Evolutionary conservation across 2,113 vertebrate genomes (phyloP), one percentile per base, ranked within the genome.

Genomic region (Colius striatus): DNA sequence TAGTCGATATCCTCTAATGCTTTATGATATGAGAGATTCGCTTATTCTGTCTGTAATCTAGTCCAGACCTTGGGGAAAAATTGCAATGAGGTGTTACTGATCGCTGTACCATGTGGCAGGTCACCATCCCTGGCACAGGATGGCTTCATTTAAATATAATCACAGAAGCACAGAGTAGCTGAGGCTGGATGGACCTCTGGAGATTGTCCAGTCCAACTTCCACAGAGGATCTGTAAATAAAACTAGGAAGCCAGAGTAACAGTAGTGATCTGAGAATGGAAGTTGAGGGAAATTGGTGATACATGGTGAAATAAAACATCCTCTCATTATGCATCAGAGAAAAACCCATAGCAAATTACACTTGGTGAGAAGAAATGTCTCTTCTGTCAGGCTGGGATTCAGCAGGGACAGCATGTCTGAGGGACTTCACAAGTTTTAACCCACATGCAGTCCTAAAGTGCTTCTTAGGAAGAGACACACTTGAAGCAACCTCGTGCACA

Each of bases 371-470:
- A 94, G 66, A 92, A 87, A 45, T 67, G 5, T 72, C 86, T 87
- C 73, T 91, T 93, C 82, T 89, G 70, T 87, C 95, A 95, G 84
- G 75, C 38, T 55, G 74, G 68, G 70, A 81, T 91, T 96, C 96
- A 93, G 41, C 45, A 50, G 22, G 65, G 55, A 84, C 89, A 95
- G 50, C 94, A 84, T 76, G 92, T 88, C 83, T 87, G 51, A 89
- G 61, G 68, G 38, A 48, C 26, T 78, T 82, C 41, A 88, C 54
- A 81, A 93, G 68, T 88, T 90, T 55, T 84, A 94, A 96, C 74
- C 73, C 17, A 89, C 94, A 84, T 86, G 61, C 68, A 84, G 85
- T 96, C 95, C 90, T 92, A 95, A 96, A 97, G 95, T 81, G 90
- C 34, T 95, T 95, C 88, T 94, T 84, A 90, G 84, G 90, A 94